Conservation (phyloP, 2,888 invertebrate species). For the Himalopsyche japonica region DNA sequence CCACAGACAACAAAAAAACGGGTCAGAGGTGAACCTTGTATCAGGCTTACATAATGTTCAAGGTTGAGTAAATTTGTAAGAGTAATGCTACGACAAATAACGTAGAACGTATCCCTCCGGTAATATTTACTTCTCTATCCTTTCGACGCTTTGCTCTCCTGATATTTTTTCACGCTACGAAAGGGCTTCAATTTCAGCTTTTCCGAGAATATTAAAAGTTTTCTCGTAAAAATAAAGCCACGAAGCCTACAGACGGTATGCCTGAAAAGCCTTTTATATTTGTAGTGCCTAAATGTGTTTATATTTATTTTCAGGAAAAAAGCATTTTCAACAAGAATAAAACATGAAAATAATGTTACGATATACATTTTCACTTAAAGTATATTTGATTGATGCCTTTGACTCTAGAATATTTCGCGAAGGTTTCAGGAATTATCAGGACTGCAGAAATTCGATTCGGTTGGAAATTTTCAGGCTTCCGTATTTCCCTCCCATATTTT, state of each 20-base stretch:
- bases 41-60: conserved; percentile 47
- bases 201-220: conserved; percentile 32
- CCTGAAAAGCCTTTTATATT: background rate
- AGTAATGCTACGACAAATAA: background rate
- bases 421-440: conserved; percentile 25
- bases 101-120: background rate
- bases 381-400: background rate
- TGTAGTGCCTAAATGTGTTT: background rate
- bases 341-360: background rate
- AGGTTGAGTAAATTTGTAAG: background rate
- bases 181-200: conserved; percentile 50
- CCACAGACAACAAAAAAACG: conserved; percentile 31
- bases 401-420: conserved; percentile 27
- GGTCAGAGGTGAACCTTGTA: conserved; percentile 44
- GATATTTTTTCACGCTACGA: conserved; percentile 55
- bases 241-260: background rate
- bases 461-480: background rate
- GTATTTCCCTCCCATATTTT: conserved; percentile 12
- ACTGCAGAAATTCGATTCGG: conserved; percentile 8
- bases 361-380: background rate
- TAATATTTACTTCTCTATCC: conserved; percentile 31
- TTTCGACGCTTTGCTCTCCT: conserved; percentile 46
- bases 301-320: background rate
- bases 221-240: background rate
- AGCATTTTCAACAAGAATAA: background rate